Conservation (phyloP, 1,140 invertebrate species). For the Hyphantria cunea region DNA sequence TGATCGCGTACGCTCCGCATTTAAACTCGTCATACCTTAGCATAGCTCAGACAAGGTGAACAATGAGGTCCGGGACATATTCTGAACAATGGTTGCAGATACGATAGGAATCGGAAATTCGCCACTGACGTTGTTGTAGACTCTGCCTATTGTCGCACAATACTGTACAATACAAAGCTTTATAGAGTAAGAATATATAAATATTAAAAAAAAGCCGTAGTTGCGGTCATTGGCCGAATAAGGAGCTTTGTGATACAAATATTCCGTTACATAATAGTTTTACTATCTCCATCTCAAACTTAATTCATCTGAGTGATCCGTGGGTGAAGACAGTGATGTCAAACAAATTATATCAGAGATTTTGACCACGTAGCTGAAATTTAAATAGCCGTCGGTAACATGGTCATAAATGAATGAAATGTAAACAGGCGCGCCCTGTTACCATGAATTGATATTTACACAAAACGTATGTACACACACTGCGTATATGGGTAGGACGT, state of each 20-base stretch:
- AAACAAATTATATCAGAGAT: conserved; percentile 33
- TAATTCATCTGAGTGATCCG: background rate
- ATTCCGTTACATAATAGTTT: conserved; percentile 23
- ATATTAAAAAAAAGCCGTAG: conserved; percentile 8
- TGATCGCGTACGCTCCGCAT: conserved; percentile 60
- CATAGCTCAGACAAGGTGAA: conserved; percentile 53
- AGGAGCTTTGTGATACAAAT: conserved; percentile 17
- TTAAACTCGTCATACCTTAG: conserved; percentile 67
- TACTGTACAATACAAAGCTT: conserved; percentile 41
- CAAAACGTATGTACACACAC: conserved; percentile 31
- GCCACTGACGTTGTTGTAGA: conserved; percentile 58
- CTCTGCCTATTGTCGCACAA: conserved; percentile 54
- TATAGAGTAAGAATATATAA: conserved; percentile 44
- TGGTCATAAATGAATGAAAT: conserved; percentile 47
- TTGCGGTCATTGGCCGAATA: conserved; percentile 36
- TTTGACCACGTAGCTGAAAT: conserved; percentile 41
- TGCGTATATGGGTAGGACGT: conserved; percentile 40
- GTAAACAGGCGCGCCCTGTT: conserved; percentile 62
- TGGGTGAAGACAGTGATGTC: conserved; percentile 1
- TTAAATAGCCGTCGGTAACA: conserved; percentile 53
- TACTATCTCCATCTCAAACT: conserved; percentile 4
- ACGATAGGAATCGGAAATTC: conserved; percentile 76
- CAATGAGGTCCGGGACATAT: conserved; percentile 76
- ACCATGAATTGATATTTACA: conserved; percentile 45
- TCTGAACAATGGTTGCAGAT: conserved; percentile 75